Conservation (phyloP, 2,113 vertebrate species). For the Mastomys natalensis region DNA sequence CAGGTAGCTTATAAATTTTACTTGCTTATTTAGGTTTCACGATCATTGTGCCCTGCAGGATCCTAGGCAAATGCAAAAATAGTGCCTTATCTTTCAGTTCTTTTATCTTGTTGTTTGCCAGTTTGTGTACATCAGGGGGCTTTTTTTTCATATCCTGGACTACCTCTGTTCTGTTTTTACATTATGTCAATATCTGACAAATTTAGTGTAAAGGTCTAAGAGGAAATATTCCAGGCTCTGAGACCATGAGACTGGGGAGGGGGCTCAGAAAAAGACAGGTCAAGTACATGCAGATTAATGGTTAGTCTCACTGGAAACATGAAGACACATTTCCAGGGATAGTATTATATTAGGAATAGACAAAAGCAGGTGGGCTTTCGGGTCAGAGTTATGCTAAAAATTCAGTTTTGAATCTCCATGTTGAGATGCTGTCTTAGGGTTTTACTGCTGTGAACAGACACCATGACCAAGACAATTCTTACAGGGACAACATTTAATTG, state of each 20-base stretch:
- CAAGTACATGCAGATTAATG: neutral
- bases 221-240: slow-evolving; percentile 11
- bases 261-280: neutral
- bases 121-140: neutral
- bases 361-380: too few relatives aligned
- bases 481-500: too few relatives aligned
- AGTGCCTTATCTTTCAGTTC: neutral
- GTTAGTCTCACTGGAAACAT: neutral
- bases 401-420: neutral
- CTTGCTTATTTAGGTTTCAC: slow-evolving; percentile 18
- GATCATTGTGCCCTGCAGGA: neutral
- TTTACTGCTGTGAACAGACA: too few relatives aligned
- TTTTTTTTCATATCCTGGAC: neutral
- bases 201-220: neutral
- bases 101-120: neutral
- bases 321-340: neutral
- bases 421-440: neutral
- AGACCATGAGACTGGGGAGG: neutral
- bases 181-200: neutral
- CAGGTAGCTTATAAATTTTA: neutral
- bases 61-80: neutral
- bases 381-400: neutral
- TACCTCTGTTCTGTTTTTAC: neutral
- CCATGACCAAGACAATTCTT: too few relatives aligned
- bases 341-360: neutral